Evolutionary conservation across 2,797 vertebrate genomes (phyloP), one percentile per base, ranked within the genome.

Genomic region (Anabacerthia variegaticeps): DNA sequence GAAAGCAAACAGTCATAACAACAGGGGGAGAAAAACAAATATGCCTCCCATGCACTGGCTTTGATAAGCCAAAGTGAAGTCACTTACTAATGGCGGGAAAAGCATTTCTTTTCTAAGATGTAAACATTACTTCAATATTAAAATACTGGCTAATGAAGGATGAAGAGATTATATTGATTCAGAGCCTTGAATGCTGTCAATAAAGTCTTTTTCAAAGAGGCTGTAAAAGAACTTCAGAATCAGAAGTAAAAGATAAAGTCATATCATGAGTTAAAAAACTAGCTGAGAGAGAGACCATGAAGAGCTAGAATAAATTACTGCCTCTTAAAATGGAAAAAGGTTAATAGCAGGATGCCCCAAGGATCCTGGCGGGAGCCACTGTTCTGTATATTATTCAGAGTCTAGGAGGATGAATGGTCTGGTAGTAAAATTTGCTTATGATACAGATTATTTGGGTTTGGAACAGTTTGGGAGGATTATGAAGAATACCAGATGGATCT

Each of bases 181-280:
- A 77, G 19, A 83, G 20, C 30, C 59, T 87, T 74, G 62, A 89
- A 88, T 16, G 8, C 24, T 80, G 65, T 92, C 78, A 89, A 36
- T 75, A 37, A 89, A 76, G 58, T 80, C 22, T 79, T 88, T 93
- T 86, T 63, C 43, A 73, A 59, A 69, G 66, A 78, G 62, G 7
- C 54, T 75, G 19, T 65, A 81, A 67, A 81, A 67, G 56, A 96
- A 92, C 72, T 81, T 85, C 48, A 94, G 68, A 93, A 72, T 63
- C 39, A 63, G 72, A 72, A 1, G 37, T 72, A 74, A 86, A 89
- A 92, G 68, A 55, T 92, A 51, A 82, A 92, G 30, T 93, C 85
- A n/a, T 55, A 66, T 82, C 7, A 82, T 73, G 78, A 96, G 79
- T 96, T 95, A 94, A 95, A 96, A 96, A 94, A 89, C 63, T 54